Evolutionary conservation across 2,888 invertebrate species (phyloP), one percentile per base, ranked within the genome.

Genomic region (Ochropleura leucogaster): DNA sequence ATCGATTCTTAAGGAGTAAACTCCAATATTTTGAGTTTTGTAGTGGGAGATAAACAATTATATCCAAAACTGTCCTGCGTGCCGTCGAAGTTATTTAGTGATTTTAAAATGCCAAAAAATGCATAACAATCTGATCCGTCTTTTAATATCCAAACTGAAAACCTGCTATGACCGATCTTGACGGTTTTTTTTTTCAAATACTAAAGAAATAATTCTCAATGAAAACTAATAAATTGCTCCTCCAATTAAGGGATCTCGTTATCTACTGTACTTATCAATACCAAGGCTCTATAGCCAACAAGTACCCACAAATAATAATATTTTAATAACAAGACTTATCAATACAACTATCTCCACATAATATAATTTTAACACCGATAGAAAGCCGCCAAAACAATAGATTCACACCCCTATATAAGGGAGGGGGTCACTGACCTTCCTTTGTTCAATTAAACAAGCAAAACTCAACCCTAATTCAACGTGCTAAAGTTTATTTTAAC

Each of bases 321-420:
- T 74, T 80, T 67, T 75, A 69, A 75, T 74, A 30, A 69, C 64
- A 7, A 57, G 3, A 53, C 74, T 73, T 76, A 84, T 84, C 72
- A 84, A 88, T 87, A 79, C 62, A 68, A 84, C 84, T 82, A 80
- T 80, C 68, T 78, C 60, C 1, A 63, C 66, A 59, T 68, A 77
- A 74, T 79, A 83, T 83, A 88, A 90, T 90, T 91, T 91, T 89
- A 90, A 90, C 92, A 88, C 89, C 90, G 89, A 91, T 90, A 90
- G 74, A 86, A 87, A 88, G 85, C 90, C 80, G 30, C 78, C 88
- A 85, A 91, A 93, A 94, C 93, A 94, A 94, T 92, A 85, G 90
- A 83, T 86, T 89, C 85, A 87, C 91, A 91, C 92, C 93, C 93
- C 86, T 90, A 78, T 77, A 79, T 79, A 85, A 89, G 90, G 92